Conservation (phyloP, 2,888 invertebrate genomes). For the Hydrotaea diabolus region DNA sequence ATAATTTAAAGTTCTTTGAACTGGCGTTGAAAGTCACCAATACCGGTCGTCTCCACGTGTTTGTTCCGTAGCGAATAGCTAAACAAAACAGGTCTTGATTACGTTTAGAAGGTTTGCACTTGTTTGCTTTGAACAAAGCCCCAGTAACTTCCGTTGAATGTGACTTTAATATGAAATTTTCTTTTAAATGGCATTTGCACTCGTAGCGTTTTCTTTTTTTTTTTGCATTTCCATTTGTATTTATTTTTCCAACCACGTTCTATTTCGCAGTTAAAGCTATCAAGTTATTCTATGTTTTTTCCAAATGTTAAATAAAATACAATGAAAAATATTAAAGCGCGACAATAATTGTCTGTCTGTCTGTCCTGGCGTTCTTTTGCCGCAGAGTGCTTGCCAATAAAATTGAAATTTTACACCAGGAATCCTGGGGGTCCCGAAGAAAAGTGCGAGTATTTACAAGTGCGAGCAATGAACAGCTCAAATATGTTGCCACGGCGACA, state of each 20-base stretch:
- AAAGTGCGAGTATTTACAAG: neutral
- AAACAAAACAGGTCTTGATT: neutral
- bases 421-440: neutral
- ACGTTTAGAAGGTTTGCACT: neutral
- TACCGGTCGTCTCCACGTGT: no score
- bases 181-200: neutral
- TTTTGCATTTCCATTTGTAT: constrained; percentile 5
- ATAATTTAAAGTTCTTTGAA: no score
- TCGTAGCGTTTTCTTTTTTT: neutral
- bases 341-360: neutral
- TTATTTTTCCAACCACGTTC: constrained; percentile 41
- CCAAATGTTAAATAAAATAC: constrained; percentile 1
- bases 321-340: neutral
- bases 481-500: neutral
- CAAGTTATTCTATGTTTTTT: neutral
- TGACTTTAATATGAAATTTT: constrained; percentile 22
- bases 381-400: neutral
- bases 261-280: constrained; percentile 35
- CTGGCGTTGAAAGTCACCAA: no score
- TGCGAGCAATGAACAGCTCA: no score
- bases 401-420: neutral
- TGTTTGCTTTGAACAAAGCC: neutral
- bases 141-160: constrained; percentile 14
- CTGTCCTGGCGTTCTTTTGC: neutral
- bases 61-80: neutral